A percentile compares a stretch with the other conserved stretches of the same genome.
Evolutionary conservation across 2,888 invertebrate species (phyloP).

Genomic region (Leucozona laternaria): DNA sequence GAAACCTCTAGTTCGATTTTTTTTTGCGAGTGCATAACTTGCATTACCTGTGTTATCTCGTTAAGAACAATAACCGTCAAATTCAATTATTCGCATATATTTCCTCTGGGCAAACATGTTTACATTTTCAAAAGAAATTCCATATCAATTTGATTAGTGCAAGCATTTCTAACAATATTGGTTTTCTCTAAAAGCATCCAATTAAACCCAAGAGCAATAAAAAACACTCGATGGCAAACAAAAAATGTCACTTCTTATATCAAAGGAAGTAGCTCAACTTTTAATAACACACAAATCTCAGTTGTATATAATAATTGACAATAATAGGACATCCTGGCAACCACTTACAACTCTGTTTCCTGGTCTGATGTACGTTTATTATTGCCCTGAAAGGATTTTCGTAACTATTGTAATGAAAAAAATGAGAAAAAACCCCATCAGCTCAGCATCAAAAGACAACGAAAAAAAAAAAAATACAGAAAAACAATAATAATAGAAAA

Average conservation of each 20-base stretch:
- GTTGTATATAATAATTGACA: constrained; percentile 9
- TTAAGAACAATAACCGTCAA: not conserved
- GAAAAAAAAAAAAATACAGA: constrained; percentile 9
- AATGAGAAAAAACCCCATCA: constrained; percentile 35
- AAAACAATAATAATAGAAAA: constrained; percentile 32
- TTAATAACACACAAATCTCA: constrained; percentile 23
- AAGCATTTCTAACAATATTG: not conserved
- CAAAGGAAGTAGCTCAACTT: constrained; percentile 3
- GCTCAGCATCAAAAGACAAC: constrained; percentile 47
- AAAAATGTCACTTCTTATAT: not conserved
- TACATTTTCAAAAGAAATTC: not conserved
- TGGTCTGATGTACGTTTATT: constrained; percentile 2
- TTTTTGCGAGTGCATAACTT: no score
- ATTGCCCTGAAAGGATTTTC: constrained; percentile 52
- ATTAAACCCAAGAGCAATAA: constrained; percentile 3
- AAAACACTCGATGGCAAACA: not conserved
- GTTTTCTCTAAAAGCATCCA: constrained; percentile 1
- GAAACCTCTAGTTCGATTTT: no score
- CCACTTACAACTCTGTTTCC: constrained; percentile 19
- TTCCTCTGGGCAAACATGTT: not conserved
- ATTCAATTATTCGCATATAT: not conserved
- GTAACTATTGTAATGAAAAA: constrained; percentile 60
- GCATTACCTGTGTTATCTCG: no score
- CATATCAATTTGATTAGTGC: not conserved
- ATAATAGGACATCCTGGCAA: constrained; percentile 33